Conservation (phyloP, 2,797 vertebrate genomes). For the Buceros bicornis region DNA sequence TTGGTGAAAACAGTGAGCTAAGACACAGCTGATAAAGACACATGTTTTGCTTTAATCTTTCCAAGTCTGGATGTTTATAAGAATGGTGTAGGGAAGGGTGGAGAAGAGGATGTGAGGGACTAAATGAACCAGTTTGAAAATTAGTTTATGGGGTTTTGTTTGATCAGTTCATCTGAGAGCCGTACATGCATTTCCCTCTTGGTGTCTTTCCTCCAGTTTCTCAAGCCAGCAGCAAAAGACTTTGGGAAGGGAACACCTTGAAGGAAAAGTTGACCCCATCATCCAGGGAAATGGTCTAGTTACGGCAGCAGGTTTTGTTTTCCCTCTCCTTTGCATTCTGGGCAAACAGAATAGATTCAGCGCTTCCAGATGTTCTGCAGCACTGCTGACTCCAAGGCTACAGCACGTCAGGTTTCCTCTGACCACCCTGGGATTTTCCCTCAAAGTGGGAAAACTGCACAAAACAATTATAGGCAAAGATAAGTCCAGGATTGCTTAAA, state of each 20-base stretch:
- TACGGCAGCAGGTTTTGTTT: neutral
- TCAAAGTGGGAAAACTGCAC: neutral
- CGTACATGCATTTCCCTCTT: neutral
- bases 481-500: neutral
- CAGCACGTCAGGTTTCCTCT: neutral
- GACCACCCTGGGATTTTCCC: neutral
- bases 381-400: neutral
- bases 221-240: neutral
- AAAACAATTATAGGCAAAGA: neutral
- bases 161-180: neutral
- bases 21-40: neutral
- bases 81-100: neutral
- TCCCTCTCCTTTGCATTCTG: neutral
- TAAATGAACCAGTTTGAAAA: neutral
- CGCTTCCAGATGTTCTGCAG: neutral
- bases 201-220: neutral
- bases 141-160: neutral
- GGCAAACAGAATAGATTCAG: neutral
- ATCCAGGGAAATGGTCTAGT: neutral
- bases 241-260: neutral
- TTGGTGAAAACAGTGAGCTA: slow-evolving; percentile 1
- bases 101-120: neutral
- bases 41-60: slow-evolving; percentile 14
- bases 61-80: neutral
- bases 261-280: neutral